These are phyloP conservation scores for Agrilus biguttatus DNA, from an alignment of 2,888 invertebrate genomes.

Conservation along the genomic window DNA sequence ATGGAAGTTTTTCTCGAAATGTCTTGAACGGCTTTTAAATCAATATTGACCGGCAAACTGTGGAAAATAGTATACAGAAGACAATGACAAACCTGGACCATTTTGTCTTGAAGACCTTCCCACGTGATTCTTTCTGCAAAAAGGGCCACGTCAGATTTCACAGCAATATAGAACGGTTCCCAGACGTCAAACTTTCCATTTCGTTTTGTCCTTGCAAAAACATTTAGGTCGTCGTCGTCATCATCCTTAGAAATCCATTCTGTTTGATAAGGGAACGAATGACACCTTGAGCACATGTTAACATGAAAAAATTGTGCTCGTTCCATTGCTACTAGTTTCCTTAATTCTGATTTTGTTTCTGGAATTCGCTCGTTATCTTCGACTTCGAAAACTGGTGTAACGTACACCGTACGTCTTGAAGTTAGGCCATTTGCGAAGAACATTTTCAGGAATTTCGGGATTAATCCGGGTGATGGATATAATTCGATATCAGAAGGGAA, in stretches of 20 bases:
- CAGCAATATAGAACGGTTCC: constrained; percentile 39
- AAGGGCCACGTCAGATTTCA: constrained; percentile 28
- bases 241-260: constrained; percentile 24
- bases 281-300: constrained; percentile 35
- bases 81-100: constrained; percentile 36
- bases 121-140: constrained; percentile 37
- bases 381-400: constrained; percentile 19
- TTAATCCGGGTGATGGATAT: constrained; percentile 18
- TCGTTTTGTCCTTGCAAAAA: constrained; percentile 30
- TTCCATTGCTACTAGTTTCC: constrained; percentile 20
- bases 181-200: constrained; percentile 27
- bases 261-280: constrained; percentile 29
- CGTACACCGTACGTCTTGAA: constrained; percentile 11
- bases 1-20: too few relatives aligned
- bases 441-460: constrained; percentile 15
- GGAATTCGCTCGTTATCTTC: constrained; percentile 34
- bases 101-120: constrained; percentile 39
- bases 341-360: constrained; percentile 47
- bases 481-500: constrained; percentile 21
- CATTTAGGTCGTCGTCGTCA: constrained; percentile 18
- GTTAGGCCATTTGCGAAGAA: constrained; percentile 5
- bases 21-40: too few relatives aligned
- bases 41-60: too few relatives aligned
- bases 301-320: constrained; percentile 37
- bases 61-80: too few relatives aligned